A percentile compares a stretch with the other conserved stretches of the same genome.
phyloP scores from a whole-genome alignment of 2,113 vertebrate genomes.

The Bucco capensis region DNA sequence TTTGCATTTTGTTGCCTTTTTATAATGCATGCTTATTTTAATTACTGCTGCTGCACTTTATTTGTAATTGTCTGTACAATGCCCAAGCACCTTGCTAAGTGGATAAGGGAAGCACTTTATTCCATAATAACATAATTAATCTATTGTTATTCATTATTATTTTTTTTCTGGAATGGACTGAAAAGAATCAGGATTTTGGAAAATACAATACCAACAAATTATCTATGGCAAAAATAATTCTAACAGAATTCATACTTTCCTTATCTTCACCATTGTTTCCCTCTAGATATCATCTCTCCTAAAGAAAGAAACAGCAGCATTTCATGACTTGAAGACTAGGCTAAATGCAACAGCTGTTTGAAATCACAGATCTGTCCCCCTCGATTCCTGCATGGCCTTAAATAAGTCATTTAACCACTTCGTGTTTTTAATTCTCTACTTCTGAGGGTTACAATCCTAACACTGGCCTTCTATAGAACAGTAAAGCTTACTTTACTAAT shows the following conservation, averaged over 20 bases:
- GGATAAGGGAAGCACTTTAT: conserved; percentile 53
- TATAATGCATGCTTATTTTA: conserved; percentile 51
- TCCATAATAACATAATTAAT: conserved; percentile 44
- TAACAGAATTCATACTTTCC: not conserved
- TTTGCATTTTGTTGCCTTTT: conserved; percentile 39
- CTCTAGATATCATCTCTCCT: not conserved
- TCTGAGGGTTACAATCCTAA: not conserved
- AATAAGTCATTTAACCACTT: not conserved
- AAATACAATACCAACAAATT: conserved; percentile 27
- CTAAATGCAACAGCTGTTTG: not conserved
- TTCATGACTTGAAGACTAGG: not conserved
- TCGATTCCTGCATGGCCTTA: not conserved
- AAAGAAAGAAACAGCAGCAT: not conserved
- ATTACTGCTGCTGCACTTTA: conserved; percentile 49
- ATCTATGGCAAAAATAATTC: conserved; percentile 1
- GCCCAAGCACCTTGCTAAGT: conserved; percentile 59
- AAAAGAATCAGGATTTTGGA: conserved; percentile 37
- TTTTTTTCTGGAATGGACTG: conserved; percentile 10
- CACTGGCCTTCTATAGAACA: not conserved
- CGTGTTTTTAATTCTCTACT: not conserved
- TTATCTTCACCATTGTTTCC: not conserved
- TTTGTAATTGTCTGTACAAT: conserved; percentile 46
- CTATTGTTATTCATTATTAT: conserved; percentile 20
- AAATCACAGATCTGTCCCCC: not conserved
- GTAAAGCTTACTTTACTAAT: not conserved